phyloP scores from a whole-genome alignment of 2,113 vertebrate species.

The Calidris pygmaea region DNA sequence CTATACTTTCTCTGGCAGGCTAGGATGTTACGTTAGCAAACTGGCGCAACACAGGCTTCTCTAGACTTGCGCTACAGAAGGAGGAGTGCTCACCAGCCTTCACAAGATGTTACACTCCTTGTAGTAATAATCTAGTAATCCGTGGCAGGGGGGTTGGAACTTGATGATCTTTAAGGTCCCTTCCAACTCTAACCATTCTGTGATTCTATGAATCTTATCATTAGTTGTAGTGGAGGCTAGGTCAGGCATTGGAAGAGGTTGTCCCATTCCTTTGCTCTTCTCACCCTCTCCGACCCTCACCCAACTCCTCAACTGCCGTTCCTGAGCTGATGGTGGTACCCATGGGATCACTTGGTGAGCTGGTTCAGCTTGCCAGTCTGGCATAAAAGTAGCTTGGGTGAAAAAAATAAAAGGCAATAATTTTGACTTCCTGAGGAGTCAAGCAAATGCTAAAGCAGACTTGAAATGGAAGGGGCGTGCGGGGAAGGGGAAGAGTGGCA shows the following conservation, averaged over 20 bases:
- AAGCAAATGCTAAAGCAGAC: neutral
- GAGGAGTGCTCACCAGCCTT: neutral
- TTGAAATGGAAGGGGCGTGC: neutral
- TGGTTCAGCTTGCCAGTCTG: neutral
- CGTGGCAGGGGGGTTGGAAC: too few relatives aligned
- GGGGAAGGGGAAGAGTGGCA: neutral
- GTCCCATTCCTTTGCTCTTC: neutral
- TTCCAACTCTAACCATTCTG: too few relatives aligned
- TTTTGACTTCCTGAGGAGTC: neutral
- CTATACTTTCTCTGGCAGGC: neutral
- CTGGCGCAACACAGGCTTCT: neutral
- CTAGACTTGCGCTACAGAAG: neutral
- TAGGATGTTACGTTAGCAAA: neutral
- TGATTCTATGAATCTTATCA: neutral
- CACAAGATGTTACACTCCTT: neutral
- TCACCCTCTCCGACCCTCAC: neutral
- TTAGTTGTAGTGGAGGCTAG: neutral
- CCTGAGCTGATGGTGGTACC: neutral
- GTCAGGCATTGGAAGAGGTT: neutral
- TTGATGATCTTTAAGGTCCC: too few relatives aligned
- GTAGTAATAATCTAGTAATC: neutral
- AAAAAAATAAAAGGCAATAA: neutral
- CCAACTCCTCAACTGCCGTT: fast-evolving
- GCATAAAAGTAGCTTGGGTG: neutral
- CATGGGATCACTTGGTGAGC: fast-evolving